Evolutionary conservation across 2,888 invertebrate species (phyloP), one percentile per base, ranked within the genome.

Genomic region (Polydrusus pterygomalis): DNA sequence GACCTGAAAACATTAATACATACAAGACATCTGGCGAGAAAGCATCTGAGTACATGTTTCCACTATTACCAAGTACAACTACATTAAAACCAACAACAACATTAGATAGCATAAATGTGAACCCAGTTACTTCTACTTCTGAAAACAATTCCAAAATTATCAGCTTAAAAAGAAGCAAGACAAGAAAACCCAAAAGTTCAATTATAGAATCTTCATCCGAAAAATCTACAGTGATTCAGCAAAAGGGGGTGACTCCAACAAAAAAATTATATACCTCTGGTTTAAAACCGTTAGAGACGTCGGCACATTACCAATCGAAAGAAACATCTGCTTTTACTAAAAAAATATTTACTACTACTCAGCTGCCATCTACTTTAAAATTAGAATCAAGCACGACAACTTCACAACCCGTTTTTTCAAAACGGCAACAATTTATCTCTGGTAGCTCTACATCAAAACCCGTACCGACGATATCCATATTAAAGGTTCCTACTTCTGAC

Each of bases 21-120:
- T 0, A 43, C 0, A 67, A 70, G 11, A 34, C 65, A 25, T 45
- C 40, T 17, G 18, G 54, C n/a, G 64, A 74, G 13, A 20, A 54
- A 0, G 64, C 65, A 13, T 74, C 76, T 11, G 70, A 68, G 13
- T 79, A 79, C 58, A 65, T 79, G 25, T 79, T 79, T 74, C 80
- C 78, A 34, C 68, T 71, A 40, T 25, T 80, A 30, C 75, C 70
- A 13, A 56, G 5, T 6, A 30, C 56, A 20, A n/a, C 6, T 13
- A 6, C 1, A 15, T 15, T 45, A 15, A 6, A 45, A 45, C 45
- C 45, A 15, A 45, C 45, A 45, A 17, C 47, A 17, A n/a, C 15
- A 1, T 13, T 2, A n/a, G 8, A n/a, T 13, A 43, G 1, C 6
- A 43, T n/a, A 3, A 10, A 34, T 9, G 2, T 34, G 10, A 7